Conservation (phyloP, 2,888 invertebrate species). For the Dorcus hopei region DNA sequence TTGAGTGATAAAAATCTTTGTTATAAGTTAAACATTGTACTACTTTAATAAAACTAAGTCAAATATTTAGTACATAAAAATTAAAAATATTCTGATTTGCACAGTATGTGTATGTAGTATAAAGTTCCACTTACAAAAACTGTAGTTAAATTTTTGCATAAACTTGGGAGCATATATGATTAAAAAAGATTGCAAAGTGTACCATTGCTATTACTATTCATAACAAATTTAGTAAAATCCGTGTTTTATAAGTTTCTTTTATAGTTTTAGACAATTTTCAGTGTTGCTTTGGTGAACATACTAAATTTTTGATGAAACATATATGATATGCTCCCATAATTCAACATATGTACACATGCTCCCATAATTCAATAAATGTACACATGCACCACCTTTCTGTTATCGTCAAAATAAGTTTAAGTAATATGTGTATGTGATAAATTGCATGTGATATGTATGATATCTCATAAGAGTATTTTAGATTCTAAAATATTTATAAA, state of each 20-base stretch:
- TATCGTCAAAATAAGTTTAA: constrained; percentile 3
- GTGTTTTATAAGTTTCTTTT: too few species aligned
- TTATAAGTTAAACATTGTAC: too few species aligned
- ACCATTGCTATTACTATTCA: too few species aligned
- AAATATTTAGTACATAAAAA: neutral
- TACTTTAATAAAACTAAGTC: too few species aligned
- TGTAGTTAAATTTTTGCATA: neutral
- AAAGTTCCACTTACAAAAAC: neutral
- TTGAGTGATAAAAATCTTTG: too few species aligned
- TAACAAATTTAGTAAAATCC: too few species aligned
- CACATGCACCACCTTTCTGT: constrained; percentile 4
- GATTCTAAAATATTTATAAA: constrained; percentile 1
- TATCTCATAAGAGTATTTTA: constrained; percentile 8
- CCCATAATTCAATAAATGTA: neutral
- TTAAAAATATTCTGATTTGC: neutral
- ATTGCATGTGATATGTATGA: constrained; percentile 8
- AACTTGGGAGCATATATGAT: too few species aligned
- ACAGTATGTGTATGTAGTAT: neutral
- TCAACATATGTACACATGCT: neutral
- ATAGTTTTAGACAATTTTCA: too few species aligned
- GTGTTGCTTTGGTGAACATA: too few species aligned
- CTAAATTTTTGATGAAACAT: too few species aligned
- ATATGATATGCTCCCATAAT: neutral
- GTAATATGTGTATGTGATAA: constrained; percentile 7
- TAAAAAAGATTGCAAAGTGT: too few species aligned